A percentile compares a stretch with the other conserved stretches of the same genome.
These are phyloP conservation scores for Hippolais icterina DNA, from an alignment of 2,113 vertebrate species.

Conservation along the genomic window DNA sequence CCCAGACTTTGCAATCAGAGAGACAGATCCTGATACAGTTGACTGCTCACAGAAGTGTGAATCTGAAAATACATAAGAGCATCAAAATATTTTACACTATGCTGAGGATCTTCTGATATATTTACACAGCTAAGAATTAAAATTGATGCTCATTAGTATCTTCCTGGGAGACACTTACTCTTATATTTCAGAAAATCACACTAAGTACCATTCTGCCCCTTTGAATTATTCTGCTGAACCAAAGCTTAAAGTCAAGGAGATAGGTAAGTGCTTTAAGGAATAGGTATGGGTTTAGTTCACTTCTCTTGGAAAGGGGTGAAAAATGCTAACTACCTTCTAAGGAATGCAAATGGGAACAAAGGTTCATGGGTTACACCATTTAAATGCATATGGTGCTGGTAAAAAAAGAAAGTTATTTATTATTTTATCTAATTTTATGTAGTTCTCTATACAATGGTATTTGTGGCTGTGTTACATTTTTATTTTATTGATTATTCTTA, in stretches of 20 bases:
- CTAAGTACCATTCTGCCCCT: not conserved
- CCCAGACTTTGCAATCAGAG: not conserved
- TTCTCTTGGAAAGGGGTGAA: not conserved
- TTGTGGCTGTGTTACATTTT: not conserved
- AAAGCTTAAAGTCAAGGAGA: not conserved
- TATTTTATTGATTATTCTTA: not conserved
- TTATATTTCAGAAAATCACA: not conserved
- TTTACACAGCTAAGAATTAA: not conserved
- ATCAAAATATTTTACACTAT: not conserved
- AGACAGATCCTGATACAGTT: not conserved
- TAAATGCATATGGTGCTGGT: not conserved
- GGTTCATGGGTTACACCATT: not conserved
- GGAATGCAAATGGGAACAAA: not conserved
- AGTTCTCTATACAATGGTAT: not conserved
- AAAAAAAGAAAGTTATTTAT: not conserved
- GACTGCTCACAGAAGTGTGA: not conserved
- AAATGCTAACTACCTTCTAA: not conserved
- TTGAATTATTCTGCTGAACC: not conserved
- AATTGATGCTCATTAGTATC: not conserved
- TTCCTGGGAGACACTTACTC: not conserved
- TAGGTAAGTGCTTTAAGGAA: not conserved
- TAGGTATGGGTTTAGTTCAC: not conserved
- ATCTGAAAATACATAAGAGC: not conserved
- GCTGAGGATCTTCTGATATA: not conserved
- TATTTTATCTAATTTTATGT: not conserved